A percentile compares a stretch with the other conserved stretches of the same genome.
Conservation (phyloP, 2,113 vertebrate genomes). For the Heloderma charlesbogerti region DNA sequence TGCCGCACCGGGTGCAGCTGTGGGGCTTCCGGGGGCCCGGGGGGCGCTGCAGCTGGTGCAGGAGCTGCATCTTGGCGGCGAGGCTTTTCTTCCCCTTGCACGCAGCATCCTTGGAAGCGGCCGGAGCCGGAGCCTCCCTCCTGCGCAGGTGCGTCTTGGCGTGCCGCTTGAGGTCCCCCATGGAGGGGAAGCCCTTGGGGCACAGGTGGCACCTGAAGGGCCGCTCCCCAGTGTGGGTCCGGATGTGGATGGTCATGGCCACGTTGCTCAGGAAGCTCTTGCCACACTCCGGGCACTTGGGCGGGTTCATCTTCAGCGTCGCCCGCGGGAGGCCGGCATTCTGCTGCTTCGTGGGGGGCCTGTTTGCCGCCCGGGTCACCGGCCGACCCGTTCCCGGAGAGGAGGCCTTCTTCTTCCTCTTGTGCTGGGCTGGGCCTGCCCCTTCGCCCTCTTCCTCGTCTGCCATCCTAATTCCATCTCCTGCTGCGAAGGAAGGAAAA, state of each 20-base stretch:
- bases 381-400: background rate
- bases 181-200: slow-evolving; percentile 26
- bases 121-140: background rate
- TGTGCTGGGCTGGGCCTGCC: too few species aligned
- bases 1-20: slow-evolving; percentile 60
- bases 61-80: background rate
- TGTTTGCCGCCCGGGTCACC: rapidly evolving
- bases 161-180: slow-evolving; percentile 30
- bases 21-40: slow-evolving; percentile 40
- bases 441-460: background rate
- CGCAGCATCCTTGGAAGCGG: background rate
- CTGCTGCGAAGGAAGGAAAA: background rate
- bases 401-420: background rate
- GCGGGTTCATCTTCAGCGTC: background rate
- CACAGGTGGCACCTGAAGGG: slow-evolving; percentile 64
- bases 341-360: background rate
- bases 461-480: background rate
- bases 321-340: rapidly evolving
- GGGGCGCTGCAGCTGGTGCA: background rate
- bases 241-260: slow-evolving; percentile 66
- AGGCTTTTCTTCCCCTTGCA: background rate
- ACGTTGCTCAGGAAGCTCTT: slow-evolving; percentile 57
- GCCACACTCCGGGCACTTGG: background rate
- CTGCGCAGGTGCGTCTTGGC: slow-evolving; percentile 3
- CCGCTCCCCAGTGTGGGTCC: slow-evolving; percentile 73